Percentiles rank a stretch among this genome's conserved stretches.
These are phyloP conservation scores for Xenus cinereus DNA, from an alignment of 2,113 vertebrate species.

Conservation along the genomic window DNA sequence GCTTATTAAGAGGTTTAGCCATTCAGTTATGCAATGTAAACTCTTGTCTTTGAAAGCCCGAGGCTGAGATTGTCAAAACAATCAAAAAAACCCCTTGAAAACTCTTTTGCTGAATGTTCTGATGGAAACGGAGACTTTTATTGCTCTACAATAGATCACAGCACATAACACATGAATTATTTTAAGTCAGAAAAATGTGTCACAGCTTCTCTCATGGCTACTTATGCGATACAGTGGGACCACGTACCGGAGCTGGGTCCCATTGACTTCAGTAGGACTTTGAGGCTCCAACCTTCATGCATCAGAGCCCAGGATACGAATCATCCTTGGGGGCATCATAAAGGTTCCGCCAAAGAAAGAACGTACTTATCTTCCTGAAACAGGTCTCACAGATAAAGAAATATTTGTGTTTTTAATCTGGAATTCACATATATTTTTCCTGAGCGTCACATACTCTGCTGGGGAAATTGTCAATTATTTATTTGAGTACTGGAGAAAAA, in stretches of 20 bases:
- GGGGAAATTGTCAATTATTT: slow-evolving; percentile 23
- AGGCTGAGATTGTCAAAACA: not conserved
- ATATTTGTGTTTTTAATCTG: not conserved
- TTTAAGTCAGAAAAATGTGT: not conserved
- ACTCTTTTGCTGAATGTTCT: not conserved
- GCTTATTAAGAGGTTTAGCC: not conserved
- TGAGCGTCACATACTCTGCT: not conserved
- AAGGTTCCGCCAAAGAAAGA: not conserved
- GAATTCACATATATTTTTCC: slow-evolving; percentile 6
- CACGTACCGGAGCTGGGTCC: not conserved
- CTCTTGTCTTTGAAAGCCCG: not conserved
- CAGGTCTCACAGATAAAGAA: slow-evolving; percentile 6
- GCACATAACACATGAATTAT: not conserved
- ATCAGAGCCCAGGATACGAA: not conserved
- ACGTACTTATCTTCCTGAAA: not conserved
- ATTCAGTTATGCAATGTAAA: not conserved
- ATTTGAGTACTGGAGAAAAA: slow-evolving; percentile 15
- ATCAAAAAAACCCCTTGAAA: not conserved
- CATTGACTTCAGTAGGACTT: not conserved
- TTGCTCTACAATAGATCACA: not conserved
- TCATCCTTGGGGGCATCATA: not conserved
- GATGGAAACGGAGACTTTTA: not conserved
- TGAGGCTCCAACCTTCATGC: not conserved
- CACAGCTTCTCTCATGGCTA: not conserved
- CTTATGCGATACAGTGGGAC: not conserved